Base-by-base conservation (phyloP, 2,113 vertebrate species). In the Camarhynchus parvulus region DNA sequence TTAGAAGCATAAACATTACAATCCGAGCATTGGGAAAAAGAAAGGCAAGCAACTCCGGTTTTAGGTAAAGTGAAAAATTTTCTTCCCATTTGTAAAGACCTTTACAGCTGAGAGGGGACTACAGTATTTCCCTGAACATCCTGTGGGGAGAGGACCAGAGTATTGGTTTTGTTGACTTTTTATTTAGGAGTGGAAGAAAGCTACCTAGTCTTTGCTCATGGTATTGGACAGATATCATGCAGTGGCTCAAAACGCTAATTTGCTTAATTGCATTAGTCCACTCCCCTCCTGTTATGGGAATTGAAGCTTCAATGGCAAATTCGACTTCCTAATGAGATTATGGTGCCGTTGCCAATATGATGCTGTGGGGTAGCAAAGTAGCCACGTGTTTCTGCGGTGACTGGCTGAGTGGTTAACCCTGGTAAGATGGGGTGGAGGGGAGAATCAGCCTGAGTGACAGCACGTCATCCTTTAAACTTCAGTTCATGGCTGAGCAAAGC, bases 201-300 rank as follows among this genome's bases (percentile, higher is more conserved):
- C 62, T 59, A 74, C 28, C 44, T 47, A 23, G 37, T 47, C 52
- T 27, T 79, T 78, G 35, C 39, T 72, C 31, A 30, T 55, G 31
- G 9, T 41, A 30, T 67, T 77, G 69, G 87, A 53, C 66, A 79
- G 42, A 62, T 75, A 63, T 11, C 62, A 35, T 30, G n/a, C 70
- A 35, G 75, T 64, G 55, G 76, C 72, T 91, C 80, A 89, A 81
- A 87, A 96, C 0, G 1, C 83, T 96, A 68, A 82, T 96, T 96
- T 83, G 89, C 42, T 46, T 88, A 92, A 96, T 83, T 85, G 49
- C 93, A 96, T 97, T 97, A 97, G 95, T 76, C 81, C 89, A 94
- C 87, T 74, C 70, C 89, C 67, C 88, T 92, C 83, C 72, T 78
- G 89, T 50, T 75, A 75, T 18, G 92, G 96, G 95, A 95, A 72